Conservation (phyloP, 2,888 invertebrate genomes). For the Caradrina kadenii region DNA sequence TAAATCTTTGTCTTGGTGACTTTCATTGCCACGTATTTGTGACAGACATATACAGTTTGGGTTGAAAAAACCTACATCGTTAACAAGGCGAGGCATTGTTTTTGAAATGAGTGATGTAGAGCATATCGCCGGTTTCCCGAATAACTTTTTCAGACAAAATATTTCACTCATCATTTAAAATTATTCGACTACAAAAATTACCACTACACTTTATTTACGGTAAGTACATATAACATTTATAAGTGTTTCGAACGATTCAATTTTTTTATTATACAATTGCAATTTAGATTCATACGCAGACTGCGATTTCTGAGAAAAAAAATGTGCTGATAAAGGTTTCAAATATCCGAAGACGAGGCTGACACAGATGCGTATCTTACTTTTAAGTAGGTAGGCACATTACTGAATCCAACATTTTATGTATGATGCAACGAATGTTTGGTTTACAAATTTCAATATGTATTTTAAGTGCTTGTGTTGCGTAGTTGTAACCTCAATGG, state of each 20-base stretch:
- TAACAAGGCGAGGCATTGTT: conserved; percentile 39
- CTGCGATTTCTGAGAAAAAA: conserved; percentile 7
- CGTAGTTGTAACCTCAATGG: too few species aligned
- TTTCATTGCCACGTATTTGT: conserved; percentile 15
- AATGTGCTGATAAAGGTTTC: background rate
- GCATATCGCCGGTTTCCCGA: conserved; percentile 50
- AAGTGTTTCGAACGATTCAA: conserved; percentile 27
- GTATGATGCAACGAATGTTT: background rate
- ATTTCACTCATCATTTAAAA: conserved; percentile 27
- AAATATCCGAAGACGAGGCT: background rate
- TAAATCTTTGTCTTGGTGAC: conserved; percentile 26
- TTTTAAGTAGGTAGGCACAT: background rate
- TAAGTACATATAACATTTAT: conserved; percentile 9
- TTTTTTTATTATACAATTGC: conserved; percentile 33
- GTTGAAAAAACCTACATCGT: conserved; percentile 32
- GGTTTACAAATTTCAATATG: too few species aligned
- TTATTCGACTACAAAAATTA: conserved; percentile 8
- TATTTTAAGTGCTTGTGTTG: too few species aligned
- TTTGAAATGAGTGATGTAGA: conserved; percentile 45
- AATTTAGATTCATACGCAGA: conserved; percentile 19
- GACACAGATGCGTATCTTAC: background rate
- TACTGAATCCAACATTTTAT: background rate
- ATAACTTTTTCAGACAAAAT: conserved; percentile 24
- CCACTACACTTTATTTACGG: conserved; percentile 2
- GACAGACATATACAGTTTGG: conserved; percentile 10